Percentiles rank a stretch among this genome's conserved stretches.
Evolutionary conservation across 2,797 vertebrate genomes (phyloP).

Genomic region (Acipenser transmontanus): DNA sequence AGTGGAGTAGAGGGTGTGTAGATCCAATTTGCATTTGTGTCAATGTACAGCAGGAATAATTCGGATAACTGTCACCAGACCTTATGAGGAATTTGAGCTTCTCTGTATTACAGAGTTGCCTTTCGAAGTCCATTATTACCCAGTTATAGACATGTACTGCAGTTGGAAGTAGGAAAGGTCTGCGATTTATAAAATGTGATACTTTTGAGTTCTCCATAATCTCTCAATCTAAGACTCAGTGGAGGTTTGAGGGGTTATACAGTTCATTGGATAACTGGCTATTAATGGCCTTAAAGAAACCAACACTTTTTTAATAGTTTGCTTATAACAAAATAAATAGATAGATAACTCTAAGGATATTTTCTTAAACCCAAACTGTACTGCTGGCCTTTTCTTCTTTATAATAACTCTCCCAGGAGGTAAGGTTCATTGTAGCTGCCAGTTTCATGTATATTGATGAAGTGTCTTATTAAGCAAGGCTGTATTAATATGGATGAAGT

Average conservation of each 20-base stretch:
- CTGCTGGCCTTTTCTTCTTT: conserved; percentile 15
- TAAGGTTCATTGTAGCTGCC: conserved; percentile 2
- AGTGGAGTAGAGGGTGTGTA: too few species aligned
- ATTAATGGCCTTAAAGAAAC: conserved; percentile 16
- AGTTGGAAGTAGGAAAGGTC: too few species aligned
- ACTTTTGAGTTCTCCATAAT: too few species aligned
- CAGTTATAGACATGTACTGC: too few species aligned
- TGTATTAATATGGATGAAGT: not conserved
- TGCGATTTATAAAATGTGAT: too few species aligned
- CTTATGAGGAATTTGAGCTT: too few species aligned
- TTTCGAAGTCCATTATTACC: too few species aligned
- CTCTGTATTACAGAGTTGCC: too few species aligned
- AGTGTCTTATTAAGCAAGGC: conserved; percentile 17
- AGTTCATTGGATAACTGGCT: conserved; percentile 9
- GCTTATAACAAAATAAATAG: not conserved
- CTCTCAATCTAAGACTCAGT: not conserved
- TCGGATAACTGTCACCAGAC: too few species aligned
- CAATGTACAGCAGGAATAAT: too few species aligned
- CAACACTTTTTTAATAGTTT: conserved; percentile 12
- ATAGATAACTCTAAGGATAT: conserved; percentile 12
- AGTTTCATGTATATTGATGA: conserved; percentile 25
- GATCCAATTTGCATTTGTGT: too few species aligned
- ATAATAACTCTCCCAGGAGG: conserved; percentile 14
- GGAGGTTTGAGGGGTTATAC: not conserved
- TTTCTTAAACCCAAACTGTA: conserved; percentile 5